These are phyloP conservation scores for Phenganax marumi DNA, from an alignment of 92 coral and sea anemone species.

Conservation along the genomic window DNA sequence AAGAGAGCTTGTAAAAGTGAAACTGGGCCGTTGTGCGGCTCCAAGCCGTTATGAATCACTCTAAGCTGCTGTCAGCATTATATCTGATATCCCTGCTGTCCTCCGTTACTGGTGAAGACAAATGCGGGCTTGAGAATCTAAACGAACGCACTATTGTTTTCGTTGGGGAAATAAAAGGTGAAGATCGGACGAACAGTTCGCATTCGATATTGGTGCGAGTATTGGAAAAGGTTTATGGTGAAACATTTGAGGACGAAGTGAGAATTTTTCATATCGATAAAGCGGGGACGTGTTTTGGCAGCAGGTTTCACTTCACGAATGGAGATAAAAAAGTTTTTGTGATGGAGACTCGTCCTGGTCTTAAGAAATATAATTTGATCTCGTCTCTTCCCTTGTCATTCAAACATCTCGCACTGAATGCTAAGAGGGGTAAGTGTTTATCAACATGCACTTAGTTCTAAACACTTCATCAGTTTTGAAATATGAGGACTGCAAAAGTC, in stretches of 20 bases:
- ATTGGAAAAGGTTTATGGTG: constrained; percentile 21
- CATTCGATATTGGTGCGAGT: constrained; percentile 20
- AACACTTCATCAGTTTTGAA: background rate
- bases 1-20: background rate
- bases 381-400: constrained; percentile 33
- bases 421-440: constrained; percentile 17
- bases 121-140: constrained; percentile 19
- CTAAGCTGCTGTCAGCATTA: background rate
- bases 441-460: background rate
- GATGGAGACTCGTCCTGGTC: constrained; percentile 47
- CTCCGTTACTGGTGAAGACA: background rate
- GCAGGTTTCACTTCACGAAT: constrained; percentile 65
- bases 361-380: constrained; percentile 13
- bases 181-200: background rate
- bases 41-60: background rate
- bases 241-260: constrained; percentile 11
- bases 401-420: constrained; percentile 34
- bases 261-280: constrained; percentile 1
- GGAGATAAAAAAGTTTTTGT: constrained; percentile 83
- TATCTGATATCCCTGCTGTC: constrained; percentile 17
- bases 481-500: background rate
- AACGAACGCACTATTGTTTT: constrained; percentile 35
- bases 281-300: constrained; percentile 49
- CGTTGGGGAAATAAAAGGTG: constrained; percentile 14
- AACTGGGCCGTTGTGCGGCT: background rate